Base-by-base conservation (phyloP, 2,797 vertebrate genomes). In the Myoxocephalus aenaeus region DNA sequence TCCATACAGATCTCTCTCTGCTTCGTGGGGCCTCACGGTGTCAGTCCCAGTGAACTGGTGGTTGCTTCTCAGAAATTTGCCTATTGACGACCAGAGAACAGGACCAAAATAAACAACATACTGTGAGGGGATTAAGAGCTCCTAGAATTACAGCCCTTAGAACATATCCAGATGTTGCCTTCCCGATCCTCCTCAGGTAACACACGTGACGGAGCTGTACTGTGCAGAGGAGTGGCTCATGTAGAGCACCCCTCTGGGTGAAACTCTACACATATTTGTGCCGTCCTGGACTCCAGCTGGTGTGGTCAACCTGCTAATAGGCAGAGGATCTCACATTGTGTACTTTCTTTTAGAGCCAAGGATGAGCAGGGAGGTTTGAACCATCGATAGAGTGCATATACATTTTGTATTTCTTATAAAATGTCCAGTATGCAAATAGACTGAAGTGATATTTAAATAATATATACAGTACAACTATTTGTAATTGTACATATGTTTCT, bases 91-190 rank as follows among this genome's bases (percentile, higher is more conserved):
- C 78, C 76, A 85, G 81, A 91, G 85, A 88, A 87, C 78, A 69
- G 80, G 79, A 91, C 89, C 80, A 89, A 92, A 91, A 93, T 91
- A 93, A 92, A 89, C 88, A 92, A 84, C 82, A 84, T 75, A 83
- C 86, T 79, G 76, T 78, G 83, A 87, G 77, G 79, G 91, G 89
- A 90, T 91, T 92, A 91, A 81, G 85, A 80, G 79, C 87, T 84
- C 89, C 90, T 92, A 90, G 87, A 92, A 89, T 93, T 91, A 93
- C 88, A 92, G 74, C 73, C 66, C 82, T 83, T 79, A 86, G 91
- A 92, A 89, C 89, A 88, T 86, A 88, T 90, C 89, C 92, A 93
- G 91, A 93, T 92, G 92, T 93, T 91, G 72, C 38, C 68, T 51
- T 81, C 65, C 72, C 79, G 81, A 70, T 88, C 77, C 87, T 90